Base-by-base conservation (phyloP, 1,140 invertebrate genomes). In the Gerris buenoi region DNA sequence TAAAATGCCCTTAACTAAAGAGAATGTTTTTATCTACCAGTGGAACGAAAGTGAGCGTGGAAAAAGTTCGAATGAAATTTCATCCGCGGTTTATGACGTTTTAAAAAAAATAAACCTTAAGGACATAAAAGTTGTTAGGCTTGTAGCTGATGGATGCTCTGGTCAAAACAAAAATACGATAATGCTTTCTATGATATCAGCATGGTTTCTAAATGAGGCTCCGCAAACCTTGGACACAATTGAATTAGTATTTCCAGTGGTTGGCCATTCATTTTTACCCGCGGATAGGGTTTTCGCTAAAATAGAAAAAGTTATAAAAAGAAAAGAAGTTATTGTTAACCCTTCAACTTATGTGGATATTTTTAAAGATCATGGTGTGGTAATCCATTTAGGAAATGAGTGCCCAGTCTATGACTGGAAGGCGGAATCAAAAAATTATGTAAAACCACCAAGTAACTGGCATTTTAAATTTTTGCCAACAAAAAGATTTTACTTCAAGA, bases 151-250 rank as follows among this genome's bases (percentile, higher is more conserved):
- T 71, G 71, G 70, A 2, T 75, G 72, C 66, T 70, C 66, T 26
- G 71, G 69, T 14, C 74, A 75, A 66, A 75, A 77, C 67, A 77
- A 76, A 72, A 76, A 75, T 67, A 64, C 70, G 22, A 70, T 73
- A 27, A 60, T 75, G 15, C 69, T 71, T n/a, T 73, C 68, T 46
- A 68, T 71, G 73, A 27, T 70, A n/a, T 64, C 58, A 13, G 71
- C 71, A 65, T 75, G 69, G 70, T 62, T 76, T 0, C 65, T 60
- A 58, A n/a, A 27, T 62, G 57, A 72, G 63, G 71, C 72, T 22
- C 68, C 73, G 18, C 1, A 33, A 26, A 62, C 72, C 64, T 57
- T 75, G 1, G 67, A 72, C 57, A 25, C 64, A 67, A 27, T 76
- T 14, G 74, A 70, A 61, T 57, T 72, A 25, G 15, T 71, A 14